Base-by-base conservation (phyloP, 1,140 invertebrate genomes). In the Lordiphosa clarofinis region DNA sequence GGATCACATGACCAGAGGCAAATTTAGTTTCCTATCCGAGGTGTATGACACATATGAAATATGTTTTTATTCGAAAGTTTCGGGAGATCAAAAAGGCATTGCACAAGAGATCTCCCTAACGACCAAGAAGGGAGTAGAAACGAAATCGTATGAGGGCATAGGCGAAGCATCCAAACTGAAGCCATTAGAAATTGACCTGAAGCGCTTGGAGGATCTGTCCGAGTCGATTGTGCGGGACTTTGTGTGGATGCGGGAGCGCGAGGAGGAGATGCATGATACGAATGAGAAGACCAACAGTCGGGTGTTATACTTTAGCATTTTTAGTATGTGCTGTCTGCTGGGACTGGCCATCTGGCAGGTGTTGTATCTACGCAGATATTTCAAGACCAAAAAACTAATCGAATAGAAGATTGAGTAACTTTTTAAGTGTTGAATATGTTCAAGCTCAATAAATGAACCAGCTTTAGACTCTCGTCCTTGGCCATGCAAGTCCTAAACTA, bases 371-470 rank as follows among this genome's bases (percentile, higher is more conserved):
- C 92, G 97, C 86, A 93, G 96, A 87, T 99, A 97, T 90, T 99
- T 99, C 92, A 99, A 98, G 91, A 94, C 97, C 56, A 99, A 99
- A 90, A 99, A 99, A 91, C 93, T 99, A 1, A 99, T 99, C 89
- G 98, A 99, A 91, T 99, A 28, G 24, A 28, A 28, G 24, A 28
- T 28, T 28, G 4, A 7, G 24, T 28, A 28, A 28, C 4, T n/a
- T n/a, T 28, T 21, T 21, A 28, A 5, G 2, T 28, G 24, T 28
- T 28, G 6, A 28, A 28, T 28, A 28, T 4, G 5, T 28, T 28
- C 24, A 28, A 28, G 24, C 24, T 7, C 6, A 28, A 28, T 7
- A 7, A 5, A 7, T 28, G 21, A 0, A 3, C 21, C 21, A 21
- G 21, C 21, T 21, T 4, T 2, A 21, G 2, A 4, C 2, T 2